phyloP scores from a whole-genome alignment of 2,797 vertebrate species.

The Alcedo atthis region DNA sequence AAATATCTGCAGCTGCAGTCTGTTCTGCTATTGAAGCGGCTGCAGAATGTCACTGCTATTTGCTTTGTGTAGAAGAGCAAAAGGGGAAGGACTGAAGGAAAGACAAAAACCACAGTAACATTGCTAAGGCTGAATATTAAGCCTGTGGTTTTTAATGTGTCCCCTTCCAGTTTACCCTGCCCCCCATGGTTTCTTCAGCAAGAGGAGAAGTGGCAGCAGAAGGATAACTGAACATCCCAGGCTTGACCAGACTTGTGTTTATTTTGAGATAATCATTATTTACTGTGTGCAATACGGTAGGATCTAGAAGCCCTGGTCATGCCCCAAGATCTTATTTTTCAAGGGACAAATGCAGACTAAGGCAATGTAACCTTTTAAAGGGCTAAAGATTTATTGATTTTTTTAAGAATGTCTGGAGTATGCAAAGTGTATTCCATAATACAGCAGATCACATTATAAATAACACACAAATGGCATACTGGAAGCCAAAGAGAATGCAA shows the following conservation, averaged over 20 bases:
- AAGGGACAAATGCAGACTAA: not conserved
- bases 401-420: not conserved
- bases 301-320: not conserved
- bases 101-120: not conserved
- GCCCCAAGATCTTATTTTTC: not conserved
- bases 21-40: not conserved
- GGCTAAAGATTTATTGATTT: not conserved
- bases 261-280: not conserved
- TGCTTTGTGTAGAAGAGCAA: not conserved
- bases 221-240: not conserved
- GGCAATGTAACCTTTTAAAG: not conserved
- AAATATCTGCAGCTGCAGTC: constrained; percentile 52
- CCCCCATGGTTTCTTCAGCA: not conserved
- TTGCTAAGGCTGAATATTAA: not conserved
- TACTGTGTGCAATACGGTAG: not conserved
- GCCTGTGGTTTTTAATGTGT: not conserved
- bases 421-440: not conserved
- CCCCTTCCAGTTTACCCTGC: not conserved
- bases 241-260: not conserved
- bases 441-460: not conserved
- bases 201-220: not conserved
- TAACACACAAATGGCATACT: not conserved
- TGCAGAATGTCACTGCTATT: not conserved
- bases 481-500: not conserved
- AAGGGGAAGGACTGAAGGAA: not conserved